These are phyloP conservation scores for Chaetodon trifasciatus DNA, from an alignment of 2,797 vertebrate genomes.

Conservation along the genomic window DNA sequence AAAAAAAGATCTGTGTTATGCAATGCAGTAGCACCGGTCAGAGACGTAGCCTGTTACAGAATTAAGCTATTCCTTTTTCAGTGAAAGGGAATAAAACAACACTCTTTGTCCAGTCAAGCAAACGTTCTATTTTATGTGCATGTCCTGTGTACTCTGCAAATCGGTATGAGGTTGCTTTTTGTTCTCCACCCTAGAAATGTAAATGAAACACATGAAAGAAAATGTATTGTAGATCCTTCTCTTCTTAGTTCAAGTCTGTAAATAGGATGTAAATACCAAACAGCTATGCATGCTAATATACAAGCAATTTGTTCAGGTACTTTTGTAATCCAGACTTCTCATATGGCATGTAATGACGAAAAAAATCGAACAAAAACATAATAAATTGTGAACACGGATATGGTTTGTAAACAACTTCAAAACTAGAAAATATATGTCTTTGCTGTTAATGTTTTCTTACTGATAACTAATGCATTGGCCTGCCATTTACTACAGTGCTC, in stretches of 20 bases:
- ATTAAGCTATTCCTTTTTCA: constrained; percentile 62
- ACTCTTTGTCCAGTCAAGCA: constrained; percentile 84
- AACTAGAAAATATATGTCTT: constrained; percentile 79
- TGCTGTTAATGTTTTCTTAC: constrained; percentile 83
- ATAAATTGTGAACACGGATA: constrained; percentile 84
- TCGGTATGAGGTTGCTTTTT: constrained; percentile 89
- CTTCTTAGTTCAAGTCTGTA: constrained; percentile 89
- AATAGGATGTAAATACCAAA: constrained; percentile 92
- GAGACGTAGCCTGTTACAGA: constrained; percentile 63
- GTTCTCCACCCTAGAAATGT: constrained; percentile 90
- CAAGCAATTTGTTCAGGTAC: constrained; percentile 98
- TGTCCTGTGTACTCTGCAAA: constrained; percentile 89
- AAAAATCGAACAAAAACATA: constrained; percentile 83
- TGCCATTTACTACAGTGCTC: constrained; percentile 81
- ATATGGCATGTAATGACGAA: constrained; percentile 93
- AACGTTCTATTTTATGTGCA: constrained; percentile 91
- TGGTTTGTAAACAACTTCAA: constrained; percentile 83
- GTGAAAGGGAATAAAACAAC: constrained; percentile 63
- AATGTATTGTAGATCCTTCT: constrained; percentile 84
- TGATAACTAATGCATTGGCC: constrained; percentile 83
- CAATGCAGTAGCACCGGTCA: constrained; percentile 76
- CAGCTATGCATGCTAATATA: constrained; percentile 97
- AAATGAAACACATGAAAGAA: constrained; percentile 87
- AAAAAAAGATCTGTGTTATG: constrained; percentile 79
- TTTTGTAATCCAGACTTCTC: constrained; percentile 95